phyloP scores from a whole-genome alignment of 1,140 invertebrate genomes.

The Scaptomyza graminum region DNA sequence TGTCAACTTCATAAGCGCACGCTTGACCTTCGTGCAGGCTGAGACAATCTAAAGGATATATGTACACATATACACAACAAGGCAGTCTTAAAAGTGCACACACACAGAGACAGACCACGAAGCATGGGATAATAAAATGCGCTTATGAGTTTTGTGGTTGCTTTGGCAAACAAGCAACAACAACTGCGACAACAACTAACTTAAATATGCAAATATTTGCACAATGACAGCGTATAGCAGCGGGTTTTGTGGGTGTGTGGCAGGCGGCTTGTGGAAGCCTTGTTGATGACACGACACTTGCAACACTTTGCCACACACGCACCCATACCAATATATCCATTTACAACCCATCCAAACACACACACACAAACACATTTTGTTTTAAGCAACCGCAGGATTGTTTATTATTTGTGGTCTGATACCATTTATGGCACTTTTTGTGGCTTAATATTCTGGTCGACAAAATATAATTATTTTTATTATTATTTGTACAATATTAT shows the following conservation, averaged over 20 bases:
- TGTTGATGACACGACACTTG: slow-evolving; percentile 61
- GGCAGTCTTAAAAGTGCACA: slow-evolving; percentile 3
- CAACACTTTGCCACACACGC: slow-evolving; percentile 36
- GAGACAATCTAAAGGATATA: slow-evolving; percentile 24
- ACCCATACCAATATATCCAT: neutral
- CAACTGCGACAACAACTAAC: slow-evolving; percentile 52
- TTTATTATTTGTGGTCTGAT: slow-evolving; percentile 48
- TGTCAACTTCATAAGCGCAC: slow-evolving; percentile 67
- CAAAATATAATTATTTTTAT: slow-evolving; percentile 58
- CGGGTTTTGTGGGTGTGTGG: slow-evolving; percentile 13
- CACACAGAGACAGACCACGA: slow-evolving; percentile 11
- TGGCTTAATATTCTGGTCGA: slow-evolving; percentile 56
- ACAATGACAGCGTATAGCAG: slow-evolving; percentile 62
- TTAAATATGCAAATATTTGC: slow-evolving; percentile 83
- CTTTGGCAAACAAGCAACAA: slow-evolving; percentile 42
- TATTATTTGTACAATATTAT: slow-evolving; percentile 44
- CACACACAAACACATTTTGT: neutral
- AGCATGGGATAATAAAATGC: slow-evolving; percentile 66
- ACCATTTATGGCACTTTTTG: slow-evolving; percentile 57
- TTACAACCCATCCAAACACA: neutral
- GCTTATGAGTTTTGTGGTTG: slow-evolving; percentile 78
- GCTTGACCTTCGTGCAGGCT: slow-evolving; percentile 47
- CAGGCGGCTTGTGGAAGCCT: slow-evolving; percentile 31
- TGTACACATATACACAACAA: neutral
- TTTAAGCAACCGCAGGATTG: slow-evolving; percentile 27